Base-by-base conservation (phyloP, 2,888 invertebrate species). In the Idaea aversata region DNA sequence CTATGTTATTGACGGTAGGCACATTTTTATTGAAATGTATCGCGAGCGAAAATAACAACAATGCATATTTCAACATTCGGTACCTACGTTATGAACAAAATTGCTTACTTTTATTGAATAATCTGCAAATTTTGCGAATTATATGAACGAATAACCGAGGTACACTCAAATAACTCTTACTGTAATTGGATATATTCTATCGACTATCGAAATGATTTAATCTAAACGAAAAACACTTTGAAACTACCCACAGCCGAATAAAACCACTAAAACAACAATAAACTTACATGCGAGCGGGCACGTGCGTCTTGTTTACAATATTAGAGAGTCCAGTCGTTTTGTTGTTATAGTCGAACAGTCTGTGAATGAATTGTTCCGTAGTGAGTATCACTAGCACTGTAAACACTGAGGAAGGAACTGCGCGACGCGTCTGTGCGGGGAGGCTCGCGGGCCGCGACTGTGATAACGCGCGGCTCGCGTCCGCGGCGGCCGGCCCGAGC, bases 281-380 rank as follows among this genome's bases (percentile, higher is more conserved):
- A 82, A 90, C 91, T 91, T 88, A 91, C 91, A 88, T 90, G 88
- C 83, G 84, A 84, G 86, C 80, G 80, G 85, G 86, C 90, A 90
- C 91, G 90, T 91, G 91, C 78, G 83, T 76, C 77, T 77, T 91
- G 91, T 91, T 91, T 90, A 91, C 91, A 86, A 86, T 85, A 77
- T 87, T 86, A 84, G 87, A 83, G 84, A 87, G 84, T 70, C 85
- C 86, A 78, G 84, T 81, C 81, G 86, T 87, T 80, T 73, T 82
- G 80, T 77, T 78, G 69, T 74, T 79, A 78, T 77, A 77, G 77
- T 78, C 47, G 79, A 82, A 79, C 78, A 71, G 71, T 69, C 68
- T 75, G 72, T 81, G 81, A 80, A 81, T 80, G 79, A 74, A 76
- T 70, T 79, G 77, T 75, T 81, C 78, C 79, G 73, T 47, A 47